Conservation (phyloP, 2,797 vertebrate genomes). For the Stomatorhinus walkeri region DNA sequence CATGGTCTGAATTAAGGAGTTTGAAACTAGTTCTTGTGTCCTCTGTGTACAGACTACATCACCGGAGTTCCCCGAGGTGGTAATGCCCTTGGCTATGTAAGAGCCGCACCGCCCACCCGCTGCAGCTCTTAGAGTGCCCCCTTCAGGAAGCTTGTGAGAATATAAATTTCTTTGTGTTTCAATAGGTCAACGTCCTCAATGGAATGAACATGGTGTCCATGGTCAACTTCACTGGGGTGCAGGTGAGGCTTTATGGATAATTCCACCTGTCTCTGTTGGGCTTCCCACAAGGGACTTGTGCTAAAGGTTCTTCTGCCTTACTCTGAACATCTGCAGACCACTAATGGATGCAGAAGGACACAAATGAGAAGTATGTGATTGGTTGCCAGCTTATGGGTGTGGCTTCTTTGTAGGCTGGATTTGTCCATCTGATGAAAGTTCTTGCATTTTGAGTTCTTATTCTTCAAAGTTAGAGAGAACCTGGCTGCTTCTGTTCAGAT, state of each 20-base stretch:
- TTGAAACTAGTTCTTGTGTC: conserved; percentile 5
- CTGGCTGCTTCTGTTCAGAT: neutral
- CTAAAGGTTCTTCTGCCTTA: neutral
- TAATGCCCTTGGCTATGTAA: conserved; percentile 72
- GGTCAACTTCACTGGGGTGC: conserved; percentile 72
- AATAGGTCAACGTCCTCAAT: conserved; percentile 71
- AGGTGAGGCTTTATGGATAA: conserved; percentile 49
- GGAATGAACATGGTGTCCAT: conserved; percentile 69
- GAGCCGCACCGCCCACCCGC: conserved; percentile 20
- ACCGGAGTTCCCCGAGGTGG: conserved; percentile 73
- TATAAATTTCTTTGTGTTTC: neutral
- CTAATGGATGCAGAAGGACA: neutral
- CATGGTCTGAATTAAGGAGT: neutral
- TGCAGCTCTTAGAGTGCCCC: neutral
- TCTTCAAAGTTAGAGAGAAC: neutral
- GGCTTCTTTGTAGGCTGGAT: neutral
- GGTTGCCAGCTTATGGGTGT: neutral
- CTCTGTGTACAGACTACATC: conserved; percentile 61
- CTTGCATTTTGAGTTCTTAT: neutral
- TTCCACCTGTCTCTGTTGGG: neutral
- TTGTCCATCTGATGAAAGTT: neutral
- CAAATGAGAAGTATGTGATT: neutral
- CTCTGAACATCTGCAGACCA: neutral
- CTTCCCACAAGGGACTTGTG: neutral
- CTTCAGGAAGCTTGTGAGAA: neutral